Conservation (phyloP, 2,888 invertebrate species). For the Antitype chi region DNA sequence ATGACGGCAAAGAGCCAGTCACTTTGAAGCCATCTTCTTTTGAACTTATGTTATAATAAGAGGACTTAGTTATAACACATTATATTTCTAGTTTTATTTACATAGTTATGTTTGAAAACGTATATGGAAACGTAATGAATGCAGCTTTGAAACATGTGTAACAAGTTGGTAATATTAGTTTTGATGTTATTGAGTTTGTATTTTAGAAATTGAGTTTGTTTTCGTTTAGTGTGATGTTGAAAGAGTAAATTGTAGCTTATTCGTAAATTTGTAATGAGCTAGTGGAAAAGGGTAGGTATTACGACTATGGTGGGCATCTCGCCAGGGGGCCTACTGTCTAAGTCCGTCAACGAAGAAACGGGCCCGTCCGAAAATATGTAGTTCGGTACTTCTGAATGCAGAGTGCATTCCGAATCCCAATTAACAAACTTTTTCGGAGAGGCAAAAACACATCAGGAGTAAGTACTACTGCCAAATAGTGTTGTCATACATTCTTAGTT, state of each 20-base stretch:
- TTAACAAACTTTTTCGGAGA: too few species aligned
- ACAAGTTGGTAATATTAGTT: slow-evolving; percentile 21
- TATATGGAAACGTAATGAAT: slow-evolving; percentile 10
- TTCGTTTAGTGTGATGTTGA: background rate
- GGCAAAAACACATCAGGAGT: too few species aligned
- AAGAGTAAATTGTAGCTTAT: background rate
- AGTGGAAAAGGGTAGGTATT: background rate
- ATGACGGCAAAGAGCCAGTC: slow-evolving; percentile 23
- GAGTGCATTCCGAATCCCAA: too few species aligned
- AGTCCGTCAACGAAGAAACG: too few species aligned
- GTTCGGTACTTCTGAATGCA: too few species aligned
- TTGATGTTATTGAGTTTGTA: slow-evolving; percentile 1
- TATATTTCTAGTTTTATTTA: slow-evolving; percentile 20
- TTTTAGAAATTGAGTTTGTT: slow-evolving; percentile 8
- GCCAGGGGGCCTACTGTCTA: too few species aligned
- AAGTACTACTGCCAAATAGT: too few species aligned
- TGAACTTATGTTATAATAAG: background rate
- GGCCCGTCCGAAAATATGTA: too few species aligned
- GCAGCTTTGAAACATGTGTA: slow-evolving; percentile 20
- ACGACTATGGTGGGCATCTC: too few species aligned
- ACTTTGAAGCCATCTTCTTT: slow-evolving; percentile 9
- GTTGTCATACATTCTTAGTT: too few species aligned
- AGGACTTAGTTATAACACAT: background rate
- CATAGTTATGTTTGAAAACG: slow-evolving; percentile 9
- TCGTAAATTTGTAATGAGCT: background rate